phyloP scores from a whole-genome alignment of 1,140 invertebrate genomes.

The Eueides isabella region DNA sequence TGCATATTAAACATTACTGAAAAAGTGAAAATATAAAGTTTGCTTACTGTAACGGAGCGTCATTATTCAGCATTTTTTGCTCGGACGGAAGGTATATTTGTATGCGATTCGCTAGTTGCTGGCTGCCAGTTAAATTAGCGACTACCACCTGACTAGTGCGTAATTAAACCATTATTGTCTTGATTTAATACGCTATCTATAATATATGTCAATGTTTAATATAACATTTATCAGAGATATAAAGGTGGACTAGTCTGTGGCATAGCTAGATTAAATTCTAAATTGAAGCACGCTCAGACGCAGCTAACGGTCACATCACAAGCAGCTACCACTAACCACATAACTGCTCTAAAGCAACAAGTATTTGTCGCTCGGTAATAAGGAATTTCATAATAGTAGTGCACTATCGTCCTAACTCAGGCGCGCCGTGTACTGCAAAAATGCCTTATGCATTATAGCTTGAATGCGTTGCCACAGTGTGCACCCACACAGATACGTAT shows the following conservation, averaged over 20 bases:
- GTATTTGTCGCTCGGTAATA: constrained; percentile 43
- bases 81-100: constrained; percentile 61
- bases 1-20: constrained; percentile 26
- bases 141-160: constrained; percentile 53
- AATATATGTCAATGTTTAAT: neutral
- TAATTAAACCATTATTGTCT: constrained; percentile 71
- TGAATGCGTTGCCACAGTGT: constrained; percentile 50
- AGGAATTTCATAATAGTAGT: constrained; percentile 57
- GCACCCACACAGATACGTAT: constrained; percentile 60
- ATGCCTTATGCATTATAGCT: constrained; percentile 57
- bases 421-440: constrained; percentile 54
- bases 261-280: constrained; percentile 41
- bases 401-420: constrained; percentile 42
- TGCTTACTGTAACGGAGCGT: constrained; percentile 55
- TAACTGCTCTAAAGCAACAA: constrained; percentile 40
- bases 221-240: constrained; percentile 23
- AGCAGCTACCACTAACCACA: constrained; percentile 34
- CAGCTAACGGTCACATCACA: constrained; percentile 25
- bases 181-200: constrained; percentile 48
- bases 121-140: constrained; percentile 67
- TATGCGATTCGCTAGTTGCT: constrained; percentile 71
- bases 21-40: constrained; percentile 36
- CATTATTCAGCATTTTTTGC: constrained; percentile 76
- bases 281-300: constrained; percentile 42
- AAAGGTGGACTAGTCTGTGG: constrained; percentile 22